phyloP scores from a whole-genome alignment of 1,140 invertebrate species.

The Heliconius nattereri region DNA sequence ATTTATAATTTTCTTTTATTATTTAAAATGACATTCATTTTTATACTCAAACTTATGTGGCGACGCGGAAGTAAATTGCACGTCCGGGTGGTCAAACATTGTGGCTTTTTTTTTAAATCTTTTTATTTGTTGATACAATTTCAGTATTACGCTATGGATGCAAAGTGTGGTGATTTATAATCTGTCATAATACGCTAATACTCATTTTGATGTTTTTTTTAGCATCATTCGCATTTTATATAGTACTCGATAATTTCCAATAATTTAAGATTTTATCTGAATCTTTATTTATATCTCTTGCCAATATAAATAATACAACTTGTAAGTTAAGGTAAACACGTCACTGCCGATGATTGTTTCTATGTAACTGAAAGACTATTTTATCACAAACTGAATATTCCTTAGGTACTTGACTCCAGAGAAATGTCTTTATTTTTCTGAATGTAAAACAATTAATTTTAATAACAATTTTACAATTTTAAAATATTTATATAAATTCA shows the following conservation, averaged over 20 bases:
- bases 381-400: constrained; percentile 34
- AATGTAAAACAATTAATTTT: background rate
- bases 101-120: constrained; percentile 22
- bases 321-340: constrained; percentile 50
- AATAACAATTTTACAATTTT: background rate
- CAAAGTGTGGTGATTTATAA: background rate
- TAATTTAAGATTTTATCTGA: constrained; percentile 12
- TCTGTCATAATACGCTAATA: constrained; percentile 14
- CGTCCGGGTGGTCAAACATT: constrained; percentile 26
- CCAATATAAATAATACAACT: constrained; percentile 48
- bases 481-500: background rate
- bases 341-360: constrained; percentile 64
- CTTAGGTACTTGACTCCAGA: constrained; percentile 5
- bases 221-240: constrained; percentile 8
- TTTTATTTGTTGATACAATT: constrained; percentile 21
- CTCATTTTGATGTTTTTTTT: constrained; percentile 5
- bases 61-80: constrained; percentile 31
- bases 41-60: constrained; percentile 28
- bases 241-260: constrained; percentile 14
- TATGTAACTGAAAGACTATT: constrained; percentile 52
- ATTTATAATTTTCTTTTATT: constrained; percentile 20
- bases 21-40: constrained; percentile 30
- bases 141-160: constrained; percentile 30
- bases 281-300: constrained; percentile 50
- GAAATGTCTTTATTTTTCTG: background rate